Conservation (phyloP, 2,888 invertebrate species). For the Phyllotreta cruciferae region DNA sequence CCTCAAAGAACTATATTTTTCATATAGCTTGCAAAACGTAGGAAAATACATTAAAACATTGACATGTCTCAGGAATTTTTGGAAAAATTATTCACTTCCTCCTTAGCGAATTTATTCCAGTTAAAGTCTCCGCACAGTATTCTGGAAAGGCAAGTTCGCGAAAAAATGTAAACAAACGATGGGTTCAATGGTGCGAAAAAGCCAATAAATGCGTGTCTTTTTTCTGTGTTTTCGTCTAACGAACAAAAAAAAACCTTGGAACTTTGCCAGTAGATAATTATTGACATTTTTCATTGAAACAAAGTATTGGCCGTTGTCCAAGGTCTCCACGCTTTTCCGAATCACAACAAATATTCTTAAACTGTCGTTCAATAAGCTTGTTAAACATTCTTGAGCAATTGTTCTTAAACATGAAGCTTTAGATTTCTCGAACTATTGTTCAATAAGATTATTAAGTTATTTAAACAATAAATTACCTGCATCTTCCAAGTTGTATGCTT, state of each 20-base stretch:
- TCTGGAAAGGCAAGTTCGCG: conserved; percentile 38
- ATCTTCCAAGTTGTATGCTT: conserved; percentile 38
- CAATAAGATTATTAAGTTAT: conserved; percentile 12
- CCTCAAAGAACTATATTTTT: too few relatives aligned
- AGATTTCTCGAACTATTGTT: too few relatives aligned
- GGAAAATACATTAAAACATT: too few relatives aligned
- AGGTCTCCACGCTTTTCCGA: neutral
- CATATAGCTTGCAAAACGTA: too few relatives aligned
- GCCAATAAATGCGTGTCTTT: neutral
- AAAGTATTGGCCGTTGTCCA: conserved; percentile 9
- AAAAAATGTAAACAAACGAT: neutral
- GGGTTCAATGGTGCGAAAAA: neutral
- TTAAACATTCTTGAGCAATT: too few relatives aligned
- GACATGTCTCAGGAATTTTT: too few relatives aligned
- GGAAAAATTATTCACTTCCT: too few relatives aligned
- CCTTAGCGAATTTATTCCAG: too few relatives aligned
- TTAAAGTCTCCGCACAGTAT: too few relatives aligned
- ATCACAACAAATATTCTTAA: neutral
- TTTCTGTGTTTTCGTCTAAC: neutral
- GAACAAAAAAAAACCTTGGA: neutral
- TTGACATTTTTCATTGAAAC: conserved; percentile 7
- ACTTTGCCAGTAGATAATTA: conserved; percentile 1
- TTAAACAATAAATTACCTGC: conserved; percentile 36
- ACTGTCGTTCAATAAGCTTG: too few relatives aligned
- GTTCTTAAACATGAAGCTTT: conserved; percentile 1